These are phyloP conservation scores for Pelodytes ibericus DNA, from an alignment of 2,797 vertebrate species.

Conservation along the genomic window DNA sequence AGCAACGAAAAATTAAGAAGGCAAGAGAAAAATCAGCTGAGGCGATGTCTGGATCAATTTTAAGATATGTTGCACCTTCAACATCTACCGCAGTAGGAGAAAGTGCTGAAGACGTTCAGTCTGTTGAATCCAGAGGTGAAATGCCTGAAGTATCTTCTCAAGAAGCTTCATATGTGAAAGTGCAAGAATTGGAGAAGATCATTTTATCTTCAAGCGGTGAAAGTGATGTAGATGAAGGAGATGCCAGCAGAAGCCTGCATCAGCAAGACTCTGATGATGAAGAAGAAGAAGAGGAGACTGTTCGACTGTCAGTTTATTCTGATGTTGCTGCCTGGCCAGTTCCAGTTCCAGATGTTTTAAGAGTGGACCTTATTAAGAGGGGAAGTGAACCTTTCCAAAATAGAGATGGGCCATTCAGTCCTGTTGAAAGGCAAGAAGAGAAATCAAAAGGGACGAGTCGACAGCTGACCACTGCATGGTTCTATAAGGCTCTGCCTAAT, in stretches of 20 bases:
- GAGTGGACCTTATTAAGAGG: not conserved
- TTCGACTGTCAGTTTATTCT: not conserved
- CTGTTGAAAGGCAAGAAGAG: conserved; percentile 12
- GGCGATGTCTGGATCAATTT: conserved; percentile 13
- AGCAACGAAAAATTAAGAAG: not conserved
- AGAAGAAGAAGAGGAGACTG: not conserved
- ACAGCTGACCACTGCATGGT: conserved; percentile 11
- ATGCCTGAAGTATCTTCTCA: not conserved
- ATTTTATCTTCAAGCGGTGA: not conserved
- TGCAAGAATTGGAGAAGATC: not conserved
- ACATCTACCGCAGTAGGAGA: not conserved
- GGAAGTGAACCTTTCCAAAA: not conserved
- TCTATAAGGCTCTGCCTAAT: conserved; percentile 4
- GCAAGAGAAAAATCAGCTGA: not conserved
- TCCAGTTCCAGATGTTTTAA: conserved; percentile 8
- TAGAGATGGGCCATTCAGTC: not conserved
- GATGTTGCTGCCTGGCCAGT: not conserved
- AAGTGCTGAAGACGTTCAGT: conserved; percentile 16
- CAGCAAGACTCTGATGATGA: not conserved
- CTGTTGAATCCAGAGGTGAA: not conserved
- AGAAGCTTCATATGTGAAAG: too few species aligned
- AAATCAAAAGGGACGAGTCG: conserved; percentile 6
- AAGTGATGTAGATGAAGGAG: not conserved
- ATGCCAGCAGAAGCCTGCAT: not conserved
- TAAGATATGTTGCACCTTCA: not conserved